Percentiles rank a stretch among this genome's conserved stretches.
These are phyloP conservation scores for Drosophila hamatofila DNA, from an alignment of 2,888 invertebrate genomes.

Conservation along the genomic window DNA sequence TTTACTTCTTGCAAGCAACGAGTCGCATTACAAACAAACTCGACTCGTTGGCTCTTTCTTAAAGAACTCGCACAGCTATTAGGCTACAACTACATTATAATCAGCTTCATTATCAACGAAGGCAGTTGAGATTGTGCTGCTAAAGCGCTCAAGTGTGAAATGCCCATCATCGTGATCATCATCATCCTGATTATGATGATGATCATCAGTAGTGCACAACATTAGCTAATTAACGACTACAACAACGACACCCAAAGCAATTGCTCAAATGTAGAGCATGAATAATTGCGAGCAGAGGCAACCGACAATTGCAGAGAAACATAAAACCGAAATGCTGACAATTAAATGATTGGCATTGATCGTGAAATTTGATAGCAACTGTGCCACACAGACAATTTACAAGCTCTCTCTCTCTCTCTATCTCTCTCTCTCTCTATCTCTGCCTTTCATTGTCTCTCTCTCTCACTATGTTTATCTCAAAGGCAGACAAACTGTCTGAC, in stretches of 20 bases:
- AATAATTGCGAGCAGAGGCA: conserved; percentile 60
- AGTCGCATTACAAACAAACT: neutral
- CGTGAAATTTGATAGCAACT: conserved; percentile 75
- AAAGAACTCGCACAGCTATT: conserved; percentile 2
- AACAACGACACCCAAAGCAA: conserved; percentile 34
- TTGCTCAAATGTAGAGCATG: conserved; percentile 67
- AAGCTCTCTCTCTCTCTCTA: conserved; percentile 8
- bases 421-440: neutral
- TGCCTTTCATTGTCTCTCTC: too few relatives aligned
- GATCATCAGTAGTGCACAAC: conserved; percentile 22
- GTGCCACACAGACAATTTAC: conserved; percentile 57
- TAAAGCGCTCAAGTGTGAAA: conserved; percentile 56
- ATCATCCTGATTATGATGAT: conserved; percentile 13
- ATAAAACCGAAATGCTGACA: conserved; percentile 48
- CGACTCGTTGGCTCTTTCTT: neutral
- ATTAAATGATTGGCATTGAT: conserved; percentile 80
- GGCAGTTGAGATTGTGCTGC: conserved; percentile 33
- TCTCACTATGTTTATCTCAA: neutral
- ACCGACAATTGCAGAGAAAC: conserved; percentile 24
- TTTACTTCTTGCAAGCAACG: neutral
- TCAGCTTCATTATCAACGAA: conserved; percentile 8
- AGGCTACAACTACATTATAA: conserved; percentile 1
- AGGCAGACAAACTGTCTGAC: conserved; percentile 64
- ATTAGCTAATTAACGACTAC: conserved; percentile 35
- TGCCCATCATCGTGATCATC: conserved; percentile 31